Conservation (phyloP, 2,888 invertebrate genomes). For the Nomada goodeniana region DNA sequence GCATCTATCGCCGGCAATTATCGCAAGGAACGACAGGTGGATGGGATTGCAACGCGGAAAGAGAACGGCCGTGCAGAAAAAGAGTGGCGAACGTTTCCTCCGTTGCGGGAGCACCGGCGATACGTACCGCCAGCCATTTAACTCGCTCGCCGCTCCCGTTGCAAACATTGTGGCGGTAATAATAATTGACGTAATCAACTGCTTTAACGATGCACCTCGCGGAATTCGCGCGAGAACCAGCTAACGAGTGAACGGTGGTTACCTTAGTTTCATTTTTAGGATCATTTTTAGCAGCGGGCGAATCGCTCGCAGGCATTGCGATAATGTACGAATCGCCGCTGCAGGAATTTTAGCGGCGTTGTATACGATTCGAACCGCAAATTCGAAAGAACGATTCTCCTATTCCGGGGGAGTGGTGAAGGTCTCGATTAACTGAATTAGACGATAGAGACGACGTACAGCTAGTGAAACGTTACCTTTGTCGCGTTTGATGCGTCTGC, state of each 20-base stretch:
- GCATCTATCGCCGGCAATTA: slow-evolving; percentile 58
- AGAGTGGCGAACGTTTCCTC: slow-evolving; percentile 31
- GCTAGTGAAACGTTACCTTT: slow-evolving; percentile 76
- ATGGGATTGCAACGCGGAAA: slow-evolving; percentile 60
- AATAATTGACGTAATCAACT: slow-evolving; percentile 61
- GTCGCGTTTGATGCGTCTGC: slow-evolving; percentile 83
- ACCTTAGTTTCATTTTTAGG: too few species aligned
- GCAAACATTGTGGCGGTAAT: too few species aligned
- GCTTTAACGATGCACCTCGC: slow-evolving; percentile 45
- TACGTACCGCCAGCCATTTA: slow-evolving; percentile 58
- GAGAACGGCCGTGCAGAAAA: slow-evolving; percentile 4
- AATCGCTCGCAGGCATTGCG: too few species aligned
- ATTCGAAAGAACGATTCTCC: too few species aligned
- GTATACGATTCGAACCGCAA: too few species aligned
- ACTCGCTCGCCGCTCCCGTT: slow-evolving; percentile 31
- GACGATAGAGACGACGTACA: too few species aligned
- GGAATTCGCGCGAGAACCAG: slow-evolving; percentile 44
- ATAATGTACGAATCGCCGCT: too few species aligned
- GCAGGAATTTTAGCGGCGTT: too few species aligned
- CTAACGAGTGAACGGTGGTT: too few species aligned
- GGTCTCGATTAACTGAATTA: too few species aligned
- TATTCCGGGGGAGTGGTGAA: too few species aligned
- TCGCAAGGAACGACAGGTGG: slow-evolving; percentile 62
- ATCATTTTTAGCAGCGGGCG: too few species aligned
- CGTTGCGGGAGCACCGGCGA: slow-evolving; percentile 57